Evolutionary conservation across 2,888 invertebrate species (phyloP).

Genomic region (Muschampia staudingeri): DNA sequence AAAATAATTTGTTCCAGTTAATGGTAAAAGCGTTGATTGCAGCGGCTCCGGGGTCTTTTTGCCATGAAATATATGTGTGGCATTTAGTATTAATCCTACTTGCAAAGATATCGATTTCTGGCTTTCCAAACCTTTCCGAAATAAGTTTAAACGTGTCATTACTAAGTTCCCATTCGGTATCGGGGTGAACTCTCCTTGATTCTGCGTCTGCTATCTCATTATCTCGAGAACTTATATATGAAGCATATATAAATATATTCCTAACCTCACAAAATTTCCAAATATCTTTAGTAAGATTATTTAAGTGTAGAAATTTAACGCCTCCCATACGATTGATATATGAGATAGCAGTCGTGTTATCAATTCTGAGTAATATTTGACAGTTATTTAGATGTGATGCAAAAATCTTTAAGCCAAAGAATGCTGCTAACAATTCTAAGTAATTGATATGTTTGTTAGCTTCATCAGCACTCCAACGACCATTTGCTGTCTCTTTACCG

Average conservation of each 20-base stretch:
- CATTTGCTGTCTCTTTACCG: neutral
- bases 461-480: neutral
- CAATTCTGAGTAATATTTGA: neutral
- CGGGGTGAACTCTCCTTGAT: too few relatives aligned
- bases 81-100: constrained; percentile 42
- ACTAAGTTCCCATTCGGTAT: too few relatives aligned
- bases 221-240: too few relatives aligned
- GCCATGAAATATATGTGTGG: constrained; percentile 37
- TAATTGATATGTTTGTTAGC: neutral
- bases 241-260: too few relatives aligned
- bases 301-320: neutral
- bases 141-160: too few relatives aligned
- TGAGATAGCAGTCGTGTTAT: too few relatives aligned
- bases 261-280: too few relatives aligned
- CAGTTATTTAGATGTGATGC: neutral
- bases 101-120: constrained; percentile 53
- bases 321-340: too few relatives aligned
- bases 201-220: too few relatives aligned
- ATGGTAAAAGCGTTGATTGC: constrained; percentile 51
- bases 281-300: too few relatives aligned
- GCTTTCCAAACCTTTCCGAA: neutral
- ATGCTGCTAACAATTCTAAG: neutral
- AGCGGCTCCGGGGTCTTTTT: constrained; percentile 31
- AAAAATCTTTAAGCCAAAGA: neutral
- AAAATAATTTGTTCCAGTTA: constrained; percentile 30